A percentile compares a stretch with the other conserved stretches of the same genome.
Evolutionary conservation across 2,888 invertebrate species (phyloP).

Genomic region (Zaprionus lineosus): DNA sequence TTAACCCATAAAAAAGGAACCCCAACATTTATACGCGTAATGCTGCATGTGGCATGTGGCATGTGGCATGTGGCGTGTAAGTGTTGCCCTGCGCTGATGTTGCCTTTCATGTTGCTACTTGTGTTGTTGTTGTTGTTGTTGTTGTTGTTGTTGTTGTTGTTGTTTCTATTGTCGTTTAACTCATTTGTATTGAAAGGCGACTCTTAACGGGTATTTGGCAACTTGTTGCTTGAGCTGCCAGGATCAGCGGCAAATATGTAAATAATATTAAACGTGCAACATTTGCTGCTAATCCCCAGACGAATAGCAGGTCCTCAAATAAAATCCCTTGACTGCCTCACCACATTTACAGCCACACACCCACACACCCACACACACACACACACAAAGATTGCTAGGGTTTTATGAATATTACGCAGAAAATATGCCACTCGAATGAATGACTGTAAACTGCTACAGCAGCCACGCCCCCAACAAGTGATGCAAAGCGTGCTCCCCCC

Average conservation of each 20-base stretch:
- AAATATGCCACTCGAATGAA: conserved; percentile 61
- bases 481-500: conserved; percentile 6
- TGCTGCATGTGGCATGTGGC: background rate
- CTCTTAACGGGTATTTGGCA: conserved; percentile 34
- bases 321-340: conserved; percentile 14
- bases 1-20: background rate
- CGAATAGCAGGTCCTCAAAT: conserved; percentile 8
- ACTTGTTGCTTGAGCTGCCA: conserved; percentile 45
- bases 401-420: conserved; percentile 61
- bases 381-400: conserved; percentile 18
- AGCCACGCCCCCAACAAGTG: conserved; percentile 23
- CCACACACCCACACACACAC: conserved; percentile 17
- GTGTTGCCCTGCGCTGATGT: conserved; percentile 8
- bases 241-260: conserved; percentile 54
- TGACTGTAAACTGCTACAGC: conserved; percentile 40
- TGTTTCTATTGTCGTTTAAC: conserved; percentile 31
- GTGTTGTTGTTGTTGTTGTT: conserved; percentile 26
- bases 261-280: conserved; percentile 58
- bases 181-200: conserved; percentile 58
- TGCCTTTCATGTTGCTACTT: conserved; percentile 15
- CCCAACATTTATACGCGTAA: background rate
- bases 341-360: conserved; percentile 40
- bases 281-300: conserved; percentile 55
- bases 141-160: conserved; percentile 16
- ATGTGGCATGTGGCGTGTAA: conserved; percentile 14